Evolutionary conservation across 2,888 invertebrate genomes (phyloP).

Genomic region (Omphaloscelis lunosa): DNA sequence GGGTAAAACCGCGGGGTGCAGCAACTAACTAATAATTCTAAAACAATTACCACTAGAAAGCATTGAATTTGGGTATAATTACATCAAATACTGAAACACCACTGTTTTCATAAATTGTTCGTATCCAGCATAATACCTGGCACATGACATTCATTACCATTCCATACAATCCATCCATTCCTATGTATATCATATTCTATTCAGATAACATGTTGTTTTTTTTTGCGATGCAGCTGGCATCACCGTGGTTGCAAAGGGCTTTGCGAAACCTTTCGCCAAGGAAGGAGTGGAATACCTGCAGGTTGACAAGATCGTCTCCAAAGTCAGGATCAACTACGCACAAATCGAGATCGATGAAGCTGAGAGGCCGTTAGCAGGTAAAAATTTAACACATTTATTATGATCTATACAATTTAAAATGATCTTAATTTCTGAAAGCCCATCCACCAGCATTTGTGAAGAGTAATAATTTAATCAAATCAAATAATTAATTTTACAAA

Average conservation of each 20-base stretch:
- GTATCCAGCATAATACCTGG: no score
- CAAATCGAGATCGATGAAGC: slow-evolving; percentile 90
- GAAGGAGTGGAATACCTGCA: slow-evolving; percentile 92
- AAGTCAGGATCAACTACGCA: slow-evolving; percentile 91
- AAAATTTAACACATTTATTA: slow-evolving; percentile 36
- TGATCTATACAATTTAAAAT: background rate
- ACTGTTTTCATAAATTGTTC: no score
- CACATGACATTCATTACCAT: no score
- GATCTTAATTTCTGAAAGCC: background rate
- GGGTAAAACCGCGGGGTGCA: no score
- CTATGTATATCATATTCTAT: background rate
- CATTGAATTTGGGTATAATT: no score
- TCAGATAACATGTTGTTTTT: background rate
- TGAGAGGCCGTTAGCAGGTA: slow-evolving; percentile 91
- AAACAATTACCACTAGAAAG: no score
- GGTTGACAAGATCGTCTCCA: slow-evolving; percentile 91
- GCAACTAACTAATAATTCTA: no score
- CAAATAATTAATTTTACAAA: no score
- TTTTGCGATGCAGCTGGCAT: slow-evolving; percentile 88
- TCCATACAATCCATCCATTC: no score
- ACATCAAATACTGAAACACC: no score
- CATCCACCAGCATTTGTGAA: background rate
- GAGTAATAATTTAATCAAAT: no score
- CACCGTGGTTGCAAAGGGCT: slow-evolving; percentile 90
- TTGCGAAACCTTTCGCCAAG: slow-evolving; percentile 90